Evolutionary conservation across 35 echinoderm and acorn worm species (phyloP), one percentile per base, ranked within the genome.

Genomic region (Chiridota heheva): DNA sequence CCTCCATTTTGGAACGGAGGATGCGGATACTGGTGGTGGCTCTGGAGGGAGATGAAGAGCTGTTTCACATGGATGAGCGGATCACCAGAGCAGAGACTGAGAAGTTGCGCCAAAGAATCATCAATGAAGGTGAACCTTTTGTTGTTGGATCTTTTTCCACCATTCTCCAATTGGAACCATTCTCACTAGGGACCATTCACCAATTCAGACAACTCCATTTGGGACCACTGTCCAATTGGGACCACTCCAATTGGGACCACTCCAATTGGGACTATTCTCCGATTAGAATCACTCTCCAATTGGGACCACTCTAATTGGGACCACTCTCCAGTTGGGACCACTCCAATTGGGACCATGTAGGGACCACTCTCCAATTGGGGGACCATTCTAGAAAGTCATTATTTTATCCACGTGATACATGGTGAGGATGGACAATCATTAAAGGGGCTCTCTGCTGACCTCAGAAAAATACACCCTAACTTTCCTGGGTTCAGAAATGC

Each of bases 41-140:
- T 29, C 60, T 81, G 12, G 63, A 51, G 18, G 61, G 63, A 42
- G 86, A 88, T 20, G 67, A 71, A 48, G 86, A 80, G 24, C 61
- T 28, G 29, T 72, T 70, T 51, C 31, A 41, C 31, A 74, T 81
- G 53, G 18, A 4, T 20, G 61, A 63, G 18, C 40, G 26, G 16
- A 42, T 88, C 20, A 58, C 62, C 24, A 63, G 62, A 47, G 81
- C 70, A 36, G 27, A 31, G 30, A 88, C 76, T 13, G 75, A 88
- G 51, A 57, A 69, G 36, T 2, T 58, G n/a, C 40, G n/a, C 17
- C 39, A 67, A 15, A 30, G 43, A 36, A 88, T 87, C 34, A 32
- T 31, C 12, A 87, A 87, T 70, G 47, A 64, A 53, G 85, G 85
- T 87, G 2, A 38, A 56, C 41, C 10, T 70, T 22, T n/a, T n/a